Conservation (phyloP, 64 coral and sea anemone species). For the Stichodactyla helianthus region DNA sequence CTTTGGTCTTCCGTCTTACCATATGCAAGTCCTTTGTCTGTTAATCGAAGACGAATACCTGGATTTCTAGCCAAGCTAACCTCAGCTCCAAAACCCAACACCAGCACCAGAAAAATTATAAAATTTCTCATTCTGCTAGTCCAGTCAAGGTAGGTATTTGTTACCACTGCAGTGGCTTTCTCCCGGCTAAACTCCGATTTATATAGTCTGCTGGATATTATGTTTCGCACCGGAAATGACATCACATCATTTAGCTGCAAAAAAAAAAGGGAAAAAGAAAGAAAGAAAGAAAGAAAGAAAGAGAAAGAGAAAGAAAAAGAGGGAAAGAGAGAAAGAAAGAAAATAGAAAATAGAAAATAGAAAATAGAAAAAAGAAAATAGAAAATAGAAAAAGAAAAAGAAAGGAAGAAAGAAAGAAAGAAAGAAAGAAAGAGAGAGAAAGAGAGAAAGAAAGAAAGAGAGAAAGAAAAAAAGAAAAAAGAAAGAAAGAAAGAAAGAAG, state of each 20-base stretch:
- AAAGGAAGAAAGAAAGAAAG: neutral
- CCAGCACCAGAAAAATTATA: neutral
- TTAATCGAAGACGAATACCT: slow-evolving; percentile 41
- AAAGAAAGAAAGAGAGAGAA: neutral
- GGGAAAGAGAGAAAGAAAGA: neutral
- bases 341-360: no score
- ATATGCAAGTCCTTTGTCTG: slow-evolving; percentile 43
- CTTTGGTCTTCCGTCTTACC: slow-evolving; percentile 25
- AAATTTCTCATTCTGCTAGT: neutral
- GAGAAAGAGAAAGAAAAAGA: neutral
- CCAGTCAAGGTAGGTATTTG: neutral
- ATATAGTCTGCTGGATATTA: neutral
- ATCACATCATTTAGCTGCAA: neutral
- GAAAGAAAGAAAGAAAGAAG: no score
- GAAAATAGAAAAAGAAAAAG: neutral
- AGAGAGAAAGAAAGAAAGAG: neutral
- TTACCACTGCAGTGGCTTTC: neutral
- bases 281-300: neutral
- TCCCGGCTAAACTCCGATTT: neutral
- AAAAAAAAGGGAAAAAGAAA: neutral
- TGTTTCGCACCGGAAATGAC: neutral
- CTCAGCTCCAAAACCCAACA: neutral
- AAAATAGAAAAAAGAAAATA: neutral
- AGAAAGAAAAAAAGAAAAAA: no score
- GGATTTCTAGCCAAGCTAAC: slow-evolving; percentile 36